Percentiles rank a stretch among this genome's conserved stretches.
phyloP scores from a whole-genome alignment of 2,888 invertebrate species.

The Amaurobius ferox region DNA sequence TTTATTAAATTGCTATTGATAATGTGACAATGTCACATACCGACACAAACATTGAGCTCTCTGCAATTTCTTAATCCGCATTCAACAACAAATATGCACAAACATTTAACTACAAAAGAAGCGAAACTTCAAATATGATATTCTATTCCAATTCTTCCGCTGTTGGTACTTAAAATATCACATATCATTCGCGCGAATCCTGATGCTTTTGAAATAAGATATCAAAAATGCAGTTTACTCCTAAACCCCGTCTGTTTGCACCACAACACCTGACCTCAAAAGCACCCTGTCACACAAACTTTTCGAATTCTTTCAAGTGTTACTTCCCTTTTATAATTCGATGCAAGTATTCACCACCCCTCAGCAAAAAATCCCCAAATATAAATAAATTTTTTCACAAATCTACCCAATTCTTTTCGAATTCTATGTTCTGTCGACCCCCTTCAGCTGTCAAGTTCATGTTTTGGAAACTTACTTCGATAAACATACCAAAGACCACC shows the following conservation, averaged over 20 bases:
- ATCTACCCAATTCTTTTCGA: background rate
- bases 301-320: constrained; percentile 1
- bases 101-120: too few species aligned
- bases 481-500: constrained; percentile 68
- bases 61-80: too few species aligned
- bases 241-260: background rate
- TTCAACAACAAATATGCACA: too few species aligned
- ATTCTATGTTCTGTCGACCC: background rate
- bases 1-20: too few species aligned
- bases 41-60: too few species aligned
- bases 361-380: constrained; percentile 9
- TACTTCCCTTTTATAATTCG: background rate
- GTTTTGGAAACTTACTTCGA: constrained; percentile 62
- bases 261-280: background rate
- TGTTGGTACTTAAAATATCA: too few species aligned
- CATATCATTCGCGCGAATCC: too few species aligned
- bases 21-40: too few species aligned
- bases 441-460: constrained; percentile 60
- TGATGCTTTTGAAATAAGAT: background rate
- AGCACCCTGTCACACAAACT: background rate
- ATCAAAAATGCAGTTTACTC: constrained; percentile 4
- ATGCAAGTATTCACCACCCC: background rate
- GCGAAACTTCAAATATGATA: too few species aligned
- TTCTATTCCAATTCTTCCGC: too few species aligned
- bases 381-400: constrained; percentile 42